phyloP scores from a whole-genome alignment of 2,888 invertebrate genomes.

The Hedya salicella region DNA sequence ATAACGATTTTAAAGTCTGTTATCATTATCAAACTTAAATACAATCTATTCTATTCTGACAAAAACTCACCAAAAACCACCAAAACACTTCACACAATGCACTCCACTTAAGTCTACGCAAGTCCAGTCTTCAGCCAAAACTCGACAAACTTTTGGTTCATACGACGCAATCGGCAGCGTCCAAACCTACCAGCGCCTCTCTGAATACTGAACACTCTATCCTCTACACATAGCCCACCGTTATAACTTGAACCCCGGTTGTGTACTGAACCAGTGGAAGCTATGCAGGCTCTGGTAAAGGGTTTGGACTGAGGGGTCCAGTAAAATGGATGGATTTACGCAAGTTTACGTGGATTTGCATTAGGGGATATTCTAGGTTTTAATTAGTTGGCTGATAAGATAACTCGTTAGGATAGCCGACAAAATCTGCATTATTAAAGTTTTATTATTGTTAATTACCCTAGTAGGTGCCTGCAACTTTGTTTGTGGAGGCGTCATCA shows the following conservation, averaged over 20 bases:
- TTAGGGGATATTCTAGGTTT: background rate
- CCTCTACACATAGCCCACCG: background rate
- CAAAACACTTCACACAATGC: constrained; percentile 1
- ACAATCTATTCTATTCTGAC: too few relatives aligned
- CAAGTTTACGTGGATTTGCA: constrained; percentile 1
- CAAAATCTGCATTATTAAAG: too few relatives aligned
- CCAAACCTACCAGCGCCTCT: constrained; percentile 5
- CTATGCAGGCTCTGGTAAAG: background rate
- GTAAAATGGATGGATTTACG: constrained; percentile 1
- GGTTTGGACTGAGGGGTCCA: background rate
- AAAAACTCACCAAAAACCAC: constrained; percentile 7
- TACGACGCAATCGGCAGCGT: background rate
- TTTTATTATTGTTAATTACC: too few relatives aligned
- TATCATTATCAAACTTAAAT: too few relatives aligned
- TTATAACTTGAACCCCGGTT: background rate
- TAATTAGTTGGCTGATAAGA: background rate
- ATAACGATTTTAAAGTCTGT: too few relatives aligned
- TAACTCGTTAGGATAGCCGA: too few relatives aligned
- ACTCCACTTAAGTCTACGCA: constrained; percentile 13
- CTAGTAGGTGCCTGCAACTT: too few relatives aligned
- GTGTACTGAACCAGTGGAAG: background rate
- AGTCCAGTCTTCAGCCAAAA: background rate
- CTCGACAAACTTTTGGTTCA: constrained; percentile 6
- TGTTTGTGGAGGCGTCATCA: too few relatives aligned
- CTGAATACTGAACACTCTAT: background rate